Percentiles rank a stretch among this genome's conserved stretches.
These are phyloP conservation scores for Pungitius pungitius DNA, from an alignment of 2,113 vertebrate genomes.

Conservation along the genomic window DNA sequence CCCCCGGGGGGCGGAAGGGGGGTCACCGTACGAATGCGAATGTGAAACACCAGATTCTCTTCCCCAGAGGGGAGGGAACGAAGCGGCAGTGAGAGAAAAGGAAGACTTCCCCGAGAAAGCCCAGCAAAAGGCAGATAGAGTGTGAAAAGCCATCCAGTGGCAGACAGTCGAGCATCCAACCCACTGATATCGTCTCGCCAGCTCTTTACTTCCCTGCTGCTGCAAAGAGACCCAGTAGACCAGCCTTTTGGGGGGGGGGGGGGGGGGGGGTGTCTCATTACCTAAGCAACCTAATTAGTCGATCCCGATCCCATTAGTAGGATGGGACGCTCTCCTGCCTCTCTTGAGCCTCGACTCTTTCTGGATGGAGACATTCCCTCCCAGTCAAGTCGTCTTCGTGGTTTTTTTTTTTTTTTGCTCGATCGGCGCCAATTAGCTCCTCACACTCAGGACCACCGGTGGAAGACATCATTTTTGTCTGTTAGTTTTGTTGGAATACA, in stretches of 20 bases:
- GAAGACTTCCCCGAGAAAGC: background rate
- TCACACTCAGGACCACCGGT: conserved; percentile 14
- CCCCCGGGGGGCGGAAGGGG: conserved; percentile 6
- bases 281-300: conserved; percentile 54
- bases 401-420: too few species aligned
- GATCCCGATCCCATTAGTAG: conserved; percentile 43
- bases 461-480: background rate
- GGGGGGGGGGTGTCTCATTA: too few species aligned
- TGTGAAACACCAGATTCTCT: conserved; percentile 37
- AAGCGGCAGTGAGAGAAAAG: background rate
- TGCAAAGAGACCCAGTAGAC: conserved; percentile 27
- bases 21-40: conserved; percentile 43
- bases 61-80: conserved; percentile 16
- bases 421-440: conserved; percentile 48
- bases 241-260: conserved; percentile 39
- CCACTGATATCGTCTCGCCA: conserved; percentile 31
- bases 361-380: conserved; percentile 17
- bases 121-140: background rate
- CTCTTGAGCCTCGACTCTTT: conserved; percentile 29
- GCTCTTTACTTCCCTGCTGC: conserved; percentile 27
- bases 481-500: conserved; percentile 32
- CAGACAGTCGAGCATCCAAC: conserved; percentile 28
- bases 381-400: conserved; percentile 44
- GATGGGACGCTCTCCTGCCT: conserved; percentile 34
- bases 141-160: background rate